phyloP scores from a whole-genome alignment of 2,888 invertebrate genomes.

The Heliconius ethilla region DNA sequence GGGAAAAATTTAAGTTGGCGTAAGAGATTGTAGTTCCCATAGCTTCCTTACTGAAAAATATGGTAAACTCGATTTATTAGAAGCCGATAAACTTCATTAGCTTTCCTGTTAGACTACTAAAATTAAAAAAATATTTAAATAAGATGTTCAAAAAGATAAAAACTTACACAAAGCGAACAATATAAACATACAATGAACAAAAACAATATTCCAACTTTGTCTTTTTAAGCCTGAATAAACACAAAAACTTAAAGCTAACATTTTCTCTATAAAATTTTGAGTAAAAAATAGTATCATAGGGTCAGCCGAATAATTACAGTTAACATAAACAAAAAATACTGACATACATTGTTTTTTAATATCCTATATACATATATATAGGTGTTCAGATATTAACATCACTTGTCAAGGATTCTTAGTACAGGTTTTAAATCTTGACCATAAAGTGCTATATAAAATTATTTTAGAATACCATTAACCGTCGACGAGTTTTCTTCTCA shows the following conservation, averaged over 20 bases:
- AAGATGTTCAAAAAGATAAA: no score
- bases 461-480: not conserved
- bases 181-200: no score
- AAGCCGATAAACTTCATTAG: not conserved
- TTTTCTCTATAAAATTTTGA: not conserved
- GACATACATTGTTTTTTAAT: not conserved
- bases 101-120: no score
- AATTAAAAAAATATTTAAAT: no score
- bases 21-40: not conserved
- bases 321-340: not conserved
- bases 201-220: no score
- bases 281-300: not conserved
- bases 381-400: not conserved
- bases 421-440: not conserved
- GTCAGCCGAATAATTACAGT: not conserved
- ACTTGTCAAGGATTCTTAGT: not conserved
- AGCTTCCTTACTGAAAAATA: not conserved
- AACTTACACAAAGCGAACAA: no score
- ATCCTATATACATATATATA: not conserved
- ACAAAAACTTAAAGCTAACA: not conserved
- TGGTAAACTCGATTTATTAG: not conserved
- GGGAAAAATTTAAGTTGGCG: not conserved
- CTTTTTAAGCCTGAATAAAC: not conserved
- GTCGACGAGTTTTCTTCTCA: conserved; percentile 8
- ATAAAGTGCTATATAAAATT: not conserved